phyloP scores from a whole-genome alignment of 1,140 invertebrate genomes.

The Eumeta japonica region DNA sequence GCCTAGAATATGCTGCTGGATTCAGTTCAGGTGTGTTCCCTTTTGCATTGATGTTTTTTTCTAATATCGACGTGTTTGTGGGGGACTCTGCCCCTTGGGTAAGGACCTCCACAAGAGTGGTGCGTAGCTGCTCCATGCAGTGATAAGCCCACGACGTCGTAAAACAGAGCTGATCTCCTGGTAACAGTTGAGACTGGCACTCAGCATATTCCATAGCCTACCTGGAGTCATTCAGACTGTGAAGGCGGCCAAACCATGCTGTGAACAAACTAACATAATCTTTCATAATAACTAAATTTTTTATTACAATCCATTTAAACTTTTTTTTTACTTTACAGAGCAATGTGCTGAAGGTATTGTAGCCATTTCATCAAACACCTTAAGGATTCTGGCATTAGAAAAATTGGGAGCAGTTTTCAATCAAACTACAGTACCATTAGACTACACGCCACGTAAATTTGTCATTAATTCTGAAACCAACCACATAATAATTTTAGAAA shows the following conservation, averaged over 20 bases:
- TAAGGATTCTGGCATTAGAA: constrained; percentile 96
- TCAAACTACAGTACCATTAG: constrained; percentile 86
- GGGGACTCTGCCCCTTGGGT: neutral
- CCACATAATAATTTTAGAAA: constrained; percentile 91
- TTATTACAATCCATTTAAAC: constrained; percentile 4
- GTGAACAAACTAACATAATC: neutral
- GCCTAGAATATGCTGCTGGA: constrained; percentile 95
- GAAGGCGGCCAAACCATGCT: constrained; percentile 6
- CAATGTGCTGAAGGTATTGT: constrained; percentile 99
- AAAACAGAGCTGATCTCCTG: constrained; percentile 35
- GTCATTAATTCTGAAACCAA: constrained; percentile 91
- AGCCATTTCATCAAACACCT: constrained; percentile 96
- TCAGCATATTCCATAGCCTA: constrained; percentile 39
- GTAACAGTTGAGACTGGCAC: constrained; percentile 22
- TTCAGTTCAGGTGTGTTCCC: constrained; percentile 84
- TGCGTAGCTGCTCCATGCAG: constrained; percentile 44
- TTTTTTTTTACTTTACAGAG: constrained; percentile 59
- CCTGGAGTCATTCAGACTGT: constrained; percentile 34
- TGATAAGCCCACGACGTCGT: constrained; percentile 47
- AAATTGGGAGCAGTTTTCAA: constrained; percentile 99
- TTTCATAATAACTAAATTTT: neutral
- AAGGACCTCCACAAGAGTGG: no score
- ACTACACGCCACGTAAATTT: constrained; percentile 96
- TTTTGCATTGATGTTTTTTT: no score
- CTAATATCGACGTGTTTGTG: neutral